These are phyloP conservation scores for Watsonalla binaria DNA, from an alignment of 2,888 invertebrate genomes.

Conservation along the genomic window DNA sequence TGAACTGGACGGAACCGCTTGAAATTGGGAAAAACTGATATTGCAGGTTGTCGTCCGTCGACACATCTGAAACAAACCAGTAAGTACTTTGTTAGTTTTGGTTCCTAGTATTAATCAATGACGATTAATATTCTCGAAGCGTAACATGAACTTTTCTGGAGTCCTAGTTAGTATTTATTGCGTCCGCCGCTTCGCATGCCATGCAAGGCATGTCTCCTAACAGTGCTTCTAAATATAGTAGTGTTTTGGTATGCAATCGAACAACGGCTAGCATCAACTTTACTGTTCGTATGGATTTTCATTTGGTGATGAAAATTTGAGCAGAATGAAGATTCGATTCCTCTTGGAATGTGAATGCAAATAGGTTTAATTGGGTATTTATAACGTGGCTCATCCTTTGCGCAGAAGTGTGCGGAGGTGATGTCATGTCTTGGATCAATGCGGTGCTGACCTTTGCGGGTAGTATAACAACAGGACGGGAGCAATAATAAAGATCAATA, in stretches of 20 bases:
- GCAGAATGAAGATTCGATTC: neutral
- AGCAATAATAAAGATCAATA: slow-evolving; percentile 13
- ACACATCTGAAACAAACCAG: slow-evolving; percentile 81
- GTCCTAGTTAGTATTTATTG: slow-evolving; percentile 31
- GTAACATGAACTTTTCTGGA: slow-evolving; percentile 19
- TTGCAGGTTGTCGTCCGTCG: slow-evolving; percentile 88
- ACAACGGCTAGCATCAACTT: slow-evolving; percentile 16
- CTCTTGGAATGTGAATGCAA: neutral
- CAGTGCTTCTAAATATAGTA: slow-evolving; percentile 56
- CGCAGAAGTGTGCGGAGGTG: slow-evolving; percentile 18
- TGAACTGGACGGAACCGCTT: slow-evolving; percentile 85
- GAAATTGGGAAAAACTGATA: slow-evolving; percentile 88
- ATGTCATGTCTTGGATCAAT: slow-evolving; percentile 36
- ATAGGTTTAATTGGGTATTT: neutral
- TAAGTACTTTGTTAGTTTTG: neutral
- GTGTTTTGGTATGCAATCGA: slow-evolving; percentile 46
- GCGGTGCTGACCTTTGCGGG: slow-evolving; percentile 8
- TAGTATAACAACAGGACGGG: slow-evolving; percentile 1
- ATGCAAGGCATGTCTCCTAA: slow-evolving; percentile 40
- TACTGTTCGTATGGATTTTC: neutral
- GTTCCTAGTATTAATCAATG: slow-evolving; percentile 10
- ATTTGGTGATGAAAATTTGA: too few relatives aligned
- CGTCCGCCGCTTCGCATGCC: slow-evolving; percentile 35
- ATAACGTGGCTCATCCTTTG: neutral
- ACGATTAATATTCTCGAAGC: slow-evolving; percentile 18